Conservation (phyloP, 2,113 vertebrate species). For the Microcebus lehilahytsara region DNA sequence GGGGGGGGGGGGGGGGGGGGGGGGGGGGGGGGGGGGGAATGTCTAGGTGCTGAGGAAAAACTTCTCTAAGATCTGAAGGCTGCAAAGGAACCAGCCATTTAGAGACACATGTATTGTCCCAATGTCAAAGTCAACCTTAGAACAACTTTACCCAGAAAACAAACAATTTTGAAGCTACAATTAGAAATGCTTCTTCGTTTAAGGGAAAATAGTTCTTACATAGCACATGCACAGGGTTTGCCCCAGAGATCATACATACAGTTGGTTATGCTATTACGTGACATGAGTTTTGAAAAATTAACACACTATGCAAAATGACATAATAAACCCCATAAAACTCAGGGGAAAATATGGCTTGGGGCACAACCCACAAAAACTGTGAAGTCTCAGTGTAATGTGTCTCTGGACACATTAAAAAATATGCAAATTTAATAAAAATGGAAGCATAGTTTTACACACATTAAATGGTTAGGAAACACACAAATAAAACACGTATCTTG, state of each 20-base stretch:
- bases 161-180: background rate
- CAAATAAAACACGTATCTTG: too few relatives aligned
- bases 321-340: background rate
- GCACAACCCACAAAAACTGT: background rate
- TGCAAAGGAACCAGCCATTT: background rate
- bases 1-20: fast-evolving
- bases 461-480: too few relatives aligned
- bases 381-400: background rate
- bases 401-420: background rate
- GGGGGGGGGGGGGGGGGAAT: background rate
- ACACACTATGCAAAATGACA: background rate
- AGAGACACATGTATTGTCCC: background rate
- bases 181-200: background rate
- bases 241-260: background rate
- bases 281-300: background rate
- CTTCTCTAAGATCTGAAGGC: background rate
- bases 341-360: background rate
- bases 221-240: background rate
- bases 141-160: background rate
- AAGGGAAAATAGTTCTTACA: background rate
- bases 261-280: background rate
- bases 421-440: too few relatives aligned
- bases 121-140: background rate
- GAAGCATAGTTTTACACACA: too few relatives aligned
- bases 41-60: background rate